Evolutionary conservation across 2,888 invertebrate species (phyloP), one percentile per base, ranked within the genome.

Genomic region (Pinctada fucata): DNA sequence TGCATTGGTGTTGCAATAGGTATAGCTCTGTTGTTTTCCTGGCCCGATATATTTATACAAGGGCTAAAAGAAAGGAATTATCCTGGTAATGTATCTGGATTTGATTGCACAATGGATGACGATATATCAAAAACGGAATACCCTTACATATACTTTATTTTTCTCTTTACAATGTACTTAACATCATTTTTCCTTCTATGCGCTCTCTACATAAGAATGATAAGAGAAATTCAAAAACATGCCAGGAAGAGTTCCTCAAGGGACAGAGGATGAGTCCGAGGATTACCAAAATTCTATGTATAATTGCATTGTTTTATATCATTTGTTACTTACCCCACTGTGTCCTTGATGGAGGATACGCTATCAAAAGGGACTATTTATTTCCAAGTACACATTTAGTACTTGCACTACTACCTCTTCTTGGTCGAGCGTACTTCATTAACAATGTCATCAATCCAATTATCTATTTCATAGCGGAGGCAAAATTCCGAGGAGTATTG

Each of bases 31-130:
- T 72, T 87, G 8, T 84, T 89, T 31, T 84, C 87, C 2, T 80
- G 80, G 80, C 80, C 80, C 0, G 72, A 75, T 10, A 75, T 75
- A 31, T 72, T 72, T 31, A 80, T 80, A 13, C 71, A 78, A 67
- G 80, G 80, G 51, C 74, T 72, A 10, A 77, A 72, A 63, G 8
- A 70, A 2, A 72, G 72, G 70, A 3, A 64, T 51, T 72, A 78
- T 52, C 72, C 77, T 10, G 80, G 80, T 5, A 84, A 84, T 66
- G 76, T 88, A 0, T 80, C 81, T 2, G 90, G 88, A 3, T 81
- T 75, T 16, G 88, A 89, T 75, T 90, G 90, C 65, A 86, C 87
- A 69, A 84, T 85, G 4, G 82, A 85, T 50, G 80, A 80, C 47
- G 64, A n/a, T 49, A 68, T 78, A 10, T 47, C 71, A 10, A 49